Conservation (phyloP, 2,888 invertebrate species). For the Autographa pulchrina region DNA sequence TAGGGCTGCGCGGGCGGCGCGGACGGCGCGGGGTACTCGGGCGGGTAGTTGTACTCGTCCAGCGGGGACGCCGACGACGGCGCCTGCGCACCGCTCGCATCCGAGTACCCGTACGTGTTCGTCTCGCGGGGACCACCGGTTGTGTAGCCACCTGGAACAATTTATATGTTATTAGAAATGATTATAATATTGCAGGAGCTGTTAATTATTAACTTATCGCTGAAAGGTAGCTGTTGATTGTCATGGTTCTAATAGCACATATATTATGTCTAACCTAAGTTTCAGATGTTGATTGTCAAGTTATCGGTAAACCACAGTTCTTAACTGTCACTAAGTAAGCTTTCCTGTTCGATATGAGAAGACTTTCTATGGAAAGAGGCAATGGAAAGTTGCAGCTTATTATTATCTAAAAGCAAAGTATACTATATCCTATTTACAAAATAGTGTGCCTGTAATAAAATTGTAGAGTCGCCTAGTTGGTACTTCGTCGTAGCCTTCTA, state of each 20-base stretch:
- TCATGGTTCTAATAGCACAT: no score
- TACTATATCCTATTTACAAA: no score
- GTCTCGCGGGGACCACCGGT: slow-evolving; percentile 88
- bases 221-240: no score
- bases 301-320: no score
- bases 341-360: no score
- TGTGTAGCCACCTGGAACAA: slow-evolving; percentile 87
- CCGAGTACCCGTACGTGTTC: slow-evolving; percentile 85
- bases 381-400: no score
- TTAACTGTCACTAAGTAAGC: no score
- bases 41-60: slow-evolving; percentile 86
- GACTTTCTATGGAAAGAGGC: no score
- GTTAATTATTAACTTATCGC: not conserved
- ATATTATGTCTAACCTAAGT: no score
- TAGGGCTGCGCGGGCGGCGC: slow-evolving; percentile 90
- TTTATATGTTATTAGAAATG: slow-evolving; percentile 7
- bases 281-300: not conserved
- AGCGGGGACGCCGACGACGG: slow-evolving; percentile 85
- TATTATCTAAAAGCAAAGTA: no score
- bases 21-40: slow-evolving; percentile 84
- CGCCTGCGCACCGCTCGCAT: slow-evolving; percentile 77
- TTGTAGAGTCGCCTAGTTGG: not conserved
- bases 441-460: not conserved
- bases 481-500: not conserved
- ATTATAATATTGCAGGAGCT: not conserved